A percentile compares a stretch with the other conserved stretches of the same genome.
Conservation (phyloP, 2,797 vertebrate species). For the Coregonus suidteri region DNA sequence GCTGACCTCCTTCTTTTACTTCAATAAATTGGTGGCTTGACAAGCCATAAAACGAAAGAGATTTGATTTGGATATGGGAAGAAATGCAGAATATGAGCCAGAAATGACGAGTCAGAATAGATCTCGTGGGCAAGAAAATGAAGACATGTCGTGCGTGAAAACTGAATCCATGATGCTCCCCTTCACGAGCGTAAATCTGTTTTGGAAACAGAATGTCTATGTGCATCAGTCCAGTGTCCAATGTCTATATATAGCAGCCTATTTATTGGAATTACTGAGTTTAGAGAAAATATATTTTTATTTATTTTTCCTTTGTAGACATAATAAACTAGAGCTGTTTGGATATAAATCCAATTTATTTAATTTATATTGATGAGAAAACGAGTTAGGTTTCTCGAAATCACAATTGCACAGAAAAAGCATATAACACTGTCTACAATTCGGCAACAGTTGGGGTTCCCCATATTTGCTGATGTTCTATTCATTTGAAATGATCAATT, state of each 20-base stretch:
- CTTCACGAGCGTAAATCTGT: conserved; percentile 30
- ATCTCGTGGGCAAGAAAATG: conserved; percentile 31
- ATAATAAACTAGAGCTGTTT: neutral
- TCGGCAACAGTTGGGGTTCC: conserved; percentile 69
- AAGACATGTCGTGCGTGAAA: conserved; percentile 47
- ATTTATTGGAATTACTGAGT: neutral
- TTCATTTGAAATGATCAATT: conserved; percentile 67
- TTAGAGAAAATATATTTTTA: no score
- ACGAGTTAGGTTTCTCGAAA: conserved; percentile 43
- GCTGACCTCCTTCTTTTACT: conserved; percentile 77
- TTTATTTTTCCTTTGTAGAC: no score
- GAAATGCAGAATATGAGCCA: conserved; percentile 76
- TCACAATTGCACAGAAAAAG: conserved; percentile 71
- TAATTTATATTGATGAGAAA: neutral
- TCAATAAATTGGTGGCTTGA: conserved; percentile 73
- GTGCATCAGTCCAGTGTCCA: conserved; percentile 31
- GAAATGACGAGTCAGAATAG: conserved; percentile 68
- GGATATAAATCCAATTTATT: neutral
- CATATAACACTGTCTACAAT: conserved; percentile 66
- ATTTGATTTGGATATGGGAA: conserved; percentile 70
- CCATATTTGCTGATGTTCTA: conserved; percentile 65
- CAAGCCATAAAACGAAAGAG: conserved; percentile 66
- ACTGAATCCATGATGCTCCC: conserved; percentile 5
- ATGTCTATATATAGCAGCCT: neutral
- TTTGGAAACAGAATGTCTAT: conserved; percentile 38